A percentile compares a stretch with the other conserved stretches of the same genome.
Conservation (phyloP, 2,888 invertebrate genomes). For the Apotomis capreana region DNA sequence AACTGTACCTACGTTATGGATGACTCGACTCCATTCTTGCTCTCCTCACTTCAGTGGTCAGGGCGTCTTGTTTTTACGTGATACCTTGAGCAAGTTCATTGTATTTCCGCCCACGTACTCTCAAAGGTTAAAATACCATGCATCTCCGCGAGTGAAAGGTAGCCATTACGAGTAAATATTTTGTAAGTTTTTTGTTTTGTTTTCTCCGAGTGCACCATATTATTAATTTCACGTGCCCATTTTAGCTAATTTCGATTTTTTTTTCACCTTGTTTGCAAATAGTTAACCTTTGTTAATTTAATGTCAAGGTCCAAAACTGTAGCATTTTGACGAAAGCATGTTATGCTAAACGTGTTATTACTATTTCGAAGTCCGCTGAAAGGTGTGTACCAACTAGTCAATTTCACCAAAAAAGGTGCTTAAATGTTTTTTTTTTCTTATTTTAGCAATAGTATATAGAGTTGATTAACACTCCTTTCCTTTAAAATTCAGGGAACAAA, state of each 20-base stretch:
- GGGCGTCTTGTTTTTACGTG: constrained; percentile 49
- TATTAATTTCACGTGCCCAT: constrained; percentile 25
- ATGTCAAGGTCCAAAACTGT: constrained; percentile 39
- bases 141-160: constrained; percentile 36
- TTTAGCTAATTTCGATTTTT: constrained; percentile 12
- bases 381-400: not conserved
- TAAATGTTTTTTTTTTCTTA: no score
- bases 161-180: constrained; percentile 35
- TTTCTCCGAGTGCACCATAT: not conserved
- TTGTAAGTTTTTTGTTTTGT: constrained; percentile 22
- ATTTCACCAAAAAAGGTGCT: no score
- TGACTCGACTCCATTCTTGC: constrained; percentile 49
- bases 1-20: constrained; percentile 43
- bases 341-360: constrained; percentile 27
- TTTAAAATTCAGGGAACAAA: no score
- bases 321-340: constrained; percentile 36
- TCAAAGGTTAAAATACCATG: constrained; percentile 40
- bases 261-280: constrained; percentile 19
- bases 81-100: constrained; percentile 42
- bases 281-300: constrained; percentile 28
- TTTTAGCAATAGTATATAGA: no score
- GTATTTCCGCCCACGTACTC: constrained; percentile 46
- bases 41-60: constrained; percentile 54
- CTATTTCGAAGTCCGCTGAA: not conserved
- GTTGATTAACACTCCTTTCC: no score